Evolutionary conservation across 2,888 invertebrate species (phyloP), one percentile per base, ranked within the genome.

Genomic region (Tenthredo distinguenda): DNA sequence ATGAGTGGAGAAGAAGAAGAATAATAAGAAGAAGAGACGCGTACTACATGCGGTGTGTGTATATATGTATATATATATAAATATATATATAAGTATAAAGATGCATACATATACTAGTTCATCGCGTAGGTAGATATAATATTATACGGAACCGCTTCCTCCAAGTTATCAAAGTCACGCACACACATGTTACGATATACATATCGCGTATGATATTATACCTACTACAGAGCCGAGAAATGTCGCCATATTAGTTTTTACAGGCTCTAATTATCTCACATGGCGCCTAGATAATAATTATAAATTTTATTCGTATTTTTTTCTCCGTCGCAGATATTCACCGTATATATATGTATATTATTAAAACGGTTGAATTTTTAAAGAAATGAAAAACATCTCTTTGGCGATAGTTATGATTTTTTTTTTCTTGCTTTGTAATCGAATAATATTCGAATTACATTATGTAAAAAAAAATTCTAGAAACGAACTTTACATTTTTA

Each of bases 141-240:
- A 62, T 62, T 62, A 62, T 62, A 62, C 62, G 62, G 62, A 62
- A 62, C 62, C 62, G 62, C 62, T 62, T 62, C 62, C 62, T 71
- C 71, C 34, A 34, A 37, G 71, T n/a, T 71, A 71, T 71, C 34
- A 71, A 71, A 71, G 37, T 31, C 71, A 37, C 71, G 18, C 18
- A 34, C 12, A n/a, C 34, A 37, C 3, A 15, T 71, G 18, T 12
- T 31, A 37, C 37, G 71, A 37, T n/a, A n/a, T 71, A 18, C 6
- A n/a, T 71, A 34, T 34, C 12, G 26, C 15, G 26, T 62, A 62
- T 62, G 26, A 62, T 62, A n/a, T 21, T 26, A 26, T 26, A 62
- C 26, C n/a, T 62, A 62, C 62, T 26, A 62, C 62, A 62, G 2
- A 62, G 62, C 26, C 62, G 62, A 62, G 62, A 58, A 58, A 62